Evolutionary conservation across 2,113 vertebrate genomes (phyloP), one percentile per base, ranked within the genome.

Genomic region (Channa argus): DNA sequence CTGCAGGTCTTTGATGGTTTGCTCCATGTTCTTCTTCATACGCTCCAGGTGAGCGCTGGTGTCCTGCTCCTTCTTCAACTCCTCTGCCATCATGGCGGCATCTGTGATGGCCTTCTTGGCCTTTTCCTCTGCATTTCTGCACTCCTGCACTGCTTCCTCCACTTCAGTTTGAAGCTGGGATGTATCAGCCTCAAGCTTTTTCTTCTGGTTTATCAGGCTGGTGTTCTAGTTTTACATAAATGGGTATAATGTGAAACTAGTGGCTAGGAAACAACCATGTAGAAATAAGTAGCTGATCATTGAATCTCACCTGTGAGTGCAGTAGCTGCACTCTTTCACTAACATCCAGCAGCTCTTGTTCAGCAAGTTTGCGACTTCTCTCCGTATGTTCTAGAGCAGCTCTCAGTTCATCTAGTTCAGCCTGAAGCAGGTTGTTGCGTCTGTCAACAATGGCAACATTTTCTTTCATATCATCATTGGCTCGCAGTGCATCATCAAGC

Each of bases 21-120:
- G 91, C 74, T 91, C 86, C 90, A 91, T 90, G 86, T 91, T 91
- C 84, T 92, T 92, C 84, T 91, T 94, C 93, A 94, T 94, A 13
- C 95, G 94, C 92, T 98, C 97, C 92, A 98, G 92, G 88, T 98
- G 96, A 91, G 95, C 92, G 68, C 93, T 97, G 70, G 95, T 96
- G 72, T 96, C 95, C 90, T 96, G 95, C 84, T 97, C 95, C 77
- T 96, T 97, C 93, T 97, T 96, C 84, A 97, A 92, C 91, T 96
- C 95, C 86, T 97, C 95, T 63, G 93, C 95, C 94, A 96, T 95
- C 84, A 96, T 96, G 86, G 95, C 95, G 85, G 95, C 95, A 73
- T 96, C 91, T 52, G 90, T 91, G 10, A 92, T 91, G 74, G 88
- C 90, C 72, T 93, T 93, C 75, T 91, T 92, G 74, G 90, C 90